A percentile compares a stretch with the other conserved stretches of the same genome.
These are phyloP conservation scores for Apomyelois bistriatella DNA, from an alignment of 2,888 invertebrate genomes.

Conservation along the genomic window DNA sequence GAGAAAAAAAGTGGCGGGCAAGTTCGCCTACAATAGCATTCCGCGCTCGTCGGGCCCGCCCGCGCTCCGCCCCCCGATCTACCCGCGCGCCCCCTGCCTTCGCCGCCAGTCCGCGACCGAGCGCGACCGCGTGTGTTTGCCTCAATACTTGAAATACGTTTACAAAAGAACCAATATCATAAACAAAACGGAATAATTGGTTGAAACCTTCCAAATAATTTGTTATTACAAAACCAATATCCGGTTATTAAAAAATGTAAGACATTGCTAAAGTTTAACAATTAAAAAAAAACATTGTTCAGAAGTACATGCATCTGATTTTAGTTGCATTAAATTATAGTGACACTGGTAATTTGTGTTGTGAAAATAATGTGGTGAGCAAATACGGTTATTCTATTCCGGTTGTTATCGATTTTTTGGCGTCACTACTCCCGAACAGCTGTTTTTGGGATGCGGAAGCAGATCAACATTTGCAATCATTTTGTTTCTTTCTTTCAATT, in stretches of 20 bases:
- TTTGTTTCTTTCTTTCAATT: no score
- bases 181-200: conserved; percentile 45
- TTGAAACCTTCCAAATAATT: conserved; percentile 18
- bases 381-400: conserved; percentile 46
- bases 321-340: conserved; percentile 41
- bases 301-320: conserved; percentile 25
- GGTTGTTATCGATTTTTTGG: conserved; percentile 66
- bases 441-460: conserved; percentile 56
- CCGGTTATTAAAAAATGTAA: not conserved
- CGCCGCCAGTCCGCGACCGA: conserved; percentile 58
- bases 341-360: conserved; percentile 53
- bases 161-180: conserved; percentile 36
- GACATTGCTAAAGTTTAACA: not conserved
- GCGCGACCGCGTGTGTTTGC: conserved; percentile 58
- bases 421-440: conserved; percentile 63
- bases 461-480: not conserved
- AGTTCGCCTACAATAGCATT: conserved; percentile 80
- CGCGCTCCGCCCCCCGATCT: conserved; percentile 58
- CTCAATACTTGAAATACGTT: conserved; percentile 35
- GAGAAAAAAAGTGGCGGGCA: conserved; percentile 76
- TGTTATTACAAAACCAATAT: not conserved
- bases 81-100: conserved; percentile 38
- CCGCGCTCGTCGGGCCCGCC: conserved; percentile 55
- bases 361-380: conserved; percentile 53
- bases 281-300: not conserved